Evolutionary conservation across 2,797 vertebrate species (phyloP).

Genomic region (Mionectes olivaceus): DNA sequence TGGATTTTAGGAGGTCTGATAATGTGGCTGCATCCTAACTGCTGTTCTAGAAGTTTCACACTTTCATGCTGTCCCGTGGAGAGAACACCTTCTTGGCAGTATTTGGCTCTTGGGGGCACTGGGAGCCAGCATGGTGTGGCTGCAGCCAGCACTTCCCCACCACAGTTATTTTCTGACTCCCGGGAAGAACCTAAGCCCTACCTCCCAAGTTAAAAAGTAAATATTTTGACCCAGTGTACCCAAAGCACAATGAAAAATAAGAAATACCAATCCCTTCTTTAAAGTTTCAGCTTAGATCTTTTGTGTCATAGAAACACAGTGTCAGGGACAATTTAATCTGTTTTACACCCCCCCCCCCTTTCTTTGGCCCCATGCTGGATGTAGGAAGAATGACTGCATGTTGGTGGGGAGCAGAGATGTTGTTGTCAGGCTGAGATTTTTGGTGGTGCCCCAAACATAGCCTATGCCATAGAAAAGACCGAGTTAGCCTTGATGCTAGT

Average conservation of each 20-base stretch:
- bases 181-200: background rate
- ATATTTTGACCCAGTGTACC: background rate
- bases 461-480: background rate
- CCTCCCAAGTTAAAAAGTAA: background rate
- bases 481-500: background rate
- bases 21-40: background rate
- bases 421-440: background rate
- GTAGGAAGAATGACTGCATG: background rate
- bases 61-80: fast-evolving
- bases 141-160: fast-evolving
- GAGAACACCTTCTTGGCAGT: background rate
- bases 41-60: background rate
- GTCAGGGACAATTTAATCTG: background rate
- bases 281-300: background rate
- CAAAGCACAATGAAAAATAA: background rate
- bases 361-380: background rate
- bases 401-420: fast-evolving
- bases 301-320: fast-evolving
- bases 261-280: background rate
- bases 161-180: background rate
- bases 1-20: background rate
- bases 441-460: background rate
- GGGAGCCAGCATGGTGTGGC: fast-evolving
- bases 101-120: background rate
- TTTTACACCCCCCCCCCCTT: background rate